A percentile compares a stretch with the other conserved stretches of the same genome.
These are phyloP conservation scores for Drosophila acutilabella DNA, from an alignment of 2,888 invertebrate species.

Conservation along the genomic window DNA sequence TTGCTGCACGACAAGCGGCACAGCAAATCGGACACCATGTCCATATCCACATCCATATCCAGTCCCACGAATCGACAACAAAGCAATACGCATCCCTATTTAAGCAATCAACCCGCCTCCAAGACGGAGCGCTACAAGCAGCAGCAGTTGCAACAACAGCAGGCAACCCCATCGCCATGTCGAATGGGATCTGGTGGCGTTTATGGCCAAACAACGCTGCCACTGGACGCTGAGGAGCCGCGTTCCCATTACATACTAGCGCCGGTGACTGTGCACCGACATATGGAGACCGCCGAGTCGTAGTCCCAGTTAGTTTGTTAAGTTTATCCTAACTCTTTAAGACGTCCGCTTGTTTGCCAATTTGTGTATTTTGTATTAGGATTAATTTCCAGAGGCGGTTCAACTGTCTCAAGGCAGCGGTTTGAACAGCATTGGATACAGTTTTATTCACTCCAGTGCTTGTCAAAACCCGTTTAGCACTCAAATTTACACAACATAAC, in stretches of 20 bases:
- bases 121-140: conserved; percentile 80
- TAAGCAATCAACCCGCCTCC: conserved; percentile 84
- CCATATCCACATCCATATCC: conserved; percentile 86
- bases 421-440: conserved; percentile 19
- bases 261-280: conserved; percentile 95
- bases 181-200: conserved; percentile 54
- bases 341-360: conserved; percentile 79
- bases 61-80: conserved; percentile 83
- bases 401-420: conserved; percentile 52
- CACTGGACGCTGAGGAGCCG: conserved; percentile 66
- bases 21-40: conserved; percentile 88
- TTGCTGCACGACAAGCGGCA: conserved; percentile 86
- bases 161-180: conserved; percentile 69
- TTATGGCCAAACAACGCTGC: conserved; percentile 81
- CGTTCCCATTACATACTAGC: conserved; percentile 89
- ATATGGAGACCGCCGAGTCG: conserved; percentile 90
- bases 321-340: conserved; percentile 40
- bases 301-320: conserved; percentile 69
- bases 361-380: conserved; percentile 54
- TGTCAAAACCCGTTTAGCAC: conserved; percentile 6
- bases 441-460: not conserved
- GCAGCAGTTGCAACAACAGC: conserved; percentile 46
- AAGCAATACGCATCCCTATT: conserved; percentile 65
- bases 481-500: conserved; percentile 20
- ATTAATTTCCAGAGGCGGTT: conserved; percentile 49